Conservation (phyloP, 2,888 invertebrate species). For the Tuberolachnus salignus region DNA sequence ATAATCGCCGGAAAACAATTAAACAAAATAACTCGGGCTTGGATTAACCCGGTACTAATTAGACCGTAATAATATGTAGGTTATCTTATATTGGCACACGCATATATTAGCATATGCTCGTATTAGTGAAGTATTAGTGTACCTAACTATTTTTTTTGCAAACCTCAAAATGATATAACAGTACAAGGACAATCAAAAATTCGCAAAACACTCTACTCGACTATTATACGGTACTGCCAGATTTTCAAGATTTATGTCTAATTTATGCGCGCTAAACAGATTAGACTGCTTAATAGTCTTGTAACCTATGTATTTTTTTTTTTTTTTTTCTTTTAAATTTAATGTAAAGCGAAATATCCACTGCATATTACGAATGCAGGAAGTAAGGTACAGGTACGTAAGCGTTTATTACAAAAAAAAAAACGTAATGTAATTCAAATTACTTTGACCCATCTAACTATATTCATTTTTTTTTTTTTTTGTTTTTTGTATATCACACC, state of each 20-base stretch:
- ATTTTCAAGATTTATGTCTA: conserved; percentile 50
- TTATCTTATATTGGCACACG: conserved; percentile 50
- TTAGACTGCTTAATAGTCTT: background rate
- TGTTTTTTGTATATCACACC: background rate
- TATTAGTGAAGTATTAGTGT: conserved; percentile 16
- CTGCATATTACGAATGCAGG: conserved; percentile 6
- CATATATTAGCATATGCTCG: conserved; percentile 34
- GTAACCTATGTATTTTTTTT: background rate
- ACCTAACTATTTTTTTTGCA: background rate
- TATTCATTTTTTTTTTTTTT: background rate
- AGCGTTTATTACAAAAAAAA: background rate
- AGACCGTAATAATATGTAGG: conserved; percentile 25
- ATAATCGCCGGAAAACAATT: conserved; percentile 32
- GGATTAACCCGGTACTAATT: conserved; percentile 27
- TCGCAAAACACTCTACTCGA: conserved; percentile 31
- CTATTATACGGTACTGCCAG: background rate
- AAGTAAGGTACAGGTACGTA: background rate
- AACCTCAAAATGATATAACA: conserved; percentile 40
- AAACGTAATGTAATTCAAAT: conserved; percentile 15
- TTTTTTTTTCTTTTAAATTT: too few relatives aligned
- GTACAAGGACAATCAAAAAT: conserved; percentile 43
- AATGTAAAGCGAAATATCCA: background rate
- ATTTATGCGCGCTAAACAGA: conserved; percentile 27
- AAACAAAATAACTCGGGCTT: conserved; percentile 28
- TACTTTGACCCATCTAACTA: background rate